phyloP scores from a whole-genome alignment of 2,113 vertebrate genomes.

The Neomonachus schauinslandi region DNA sequence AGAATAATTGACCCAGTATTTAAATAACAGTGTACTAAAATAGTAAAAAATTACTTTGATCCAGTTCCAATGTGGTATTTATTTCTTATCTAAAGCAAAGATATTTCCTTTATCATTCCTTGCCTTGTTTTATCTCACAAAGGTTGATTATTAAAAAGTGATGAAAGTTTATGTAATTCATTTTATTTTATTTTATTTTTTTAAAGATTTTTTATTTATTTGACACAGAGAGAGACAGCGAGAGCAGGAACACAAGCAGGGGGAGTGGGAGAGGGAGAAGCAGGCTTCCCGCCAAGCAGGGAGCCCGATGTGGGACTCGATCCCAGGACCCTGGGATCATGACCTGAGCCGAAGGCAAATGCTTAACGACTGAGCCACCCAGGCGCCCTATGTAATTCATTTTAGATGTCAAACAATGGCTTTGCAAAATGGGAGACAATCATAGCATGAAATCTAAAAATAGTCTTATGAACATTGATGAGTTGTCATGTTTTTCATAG shows the following conservation, averaged over 20 bases:
- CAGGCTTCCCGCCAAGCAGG: too few relatives aligned
- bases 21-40: not conserved
- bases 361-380: too few relatives aligned
- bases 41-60: not conserved
- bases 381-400: not conserved
- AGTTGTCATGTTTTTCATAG: not conserved
- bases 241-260: too few relatives aligned
- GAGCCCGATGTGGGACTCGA: too few relatives aligned
- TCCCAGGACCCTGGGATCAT: too few relatives aligned
- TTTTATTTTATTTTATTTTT: not conserved
- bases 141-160: constrained; percentile 58
- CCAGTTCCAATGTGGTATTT: not conserved
- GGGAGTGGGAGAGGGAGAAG: too few relatives aligned
- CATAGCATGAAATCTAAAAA: not conserved
- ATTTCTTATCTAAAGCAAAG: constrained; percentile 48
- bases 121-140: not conserved
- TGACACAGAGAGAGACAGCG: too few relatives aligned
- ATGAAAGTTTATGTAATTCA: constrained; percentile 35
- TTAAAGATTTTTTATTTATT: too few relatives aligned
- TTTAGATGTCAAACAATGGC: not conserved
- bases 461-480: not conserved
- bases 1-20: not conserved
- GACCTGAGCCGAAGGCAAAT: too few relatives aligned
- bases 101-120: not conserved
- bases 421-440: constrained; percentile 17